phyloP scores from a whole-genome alignment of 2,888 invertebrate species.

The Chrysopilus asiliformis region DNA sequence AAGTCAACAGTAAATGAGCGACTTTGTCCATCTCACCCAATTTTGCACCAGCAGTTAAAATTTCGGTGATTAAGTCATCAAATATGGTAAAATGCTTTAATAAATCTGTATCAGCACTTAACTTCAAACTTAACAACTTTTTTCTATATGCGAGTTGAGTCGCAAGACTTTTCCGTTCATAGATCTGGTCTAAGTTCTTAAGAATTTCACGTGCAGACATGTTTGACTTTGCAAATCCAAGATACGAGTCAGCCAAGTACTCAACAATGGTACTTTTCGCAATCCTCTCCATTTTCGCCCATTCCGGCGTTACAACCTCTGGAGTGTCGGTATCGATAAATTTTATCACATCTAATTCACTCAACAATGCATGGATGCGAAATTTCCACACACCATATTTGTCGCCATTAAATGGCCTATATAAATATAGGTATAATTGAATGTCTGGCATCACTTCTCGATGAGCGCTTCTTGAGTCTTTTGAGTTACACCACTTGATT shows the following conservation, averaged over 20 bases:
- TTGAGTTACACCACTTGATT: too few relatives aligned
- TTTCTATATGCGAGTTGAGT: conserved; percentile 6
- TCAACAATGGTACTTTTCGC: conserved; percentile 11
- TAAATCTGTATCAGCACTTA: conserved; percentile 6
- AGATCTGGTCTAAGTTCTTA: conserved; percentile 8
- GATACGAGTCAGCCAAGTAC: conserved; percentile 9
- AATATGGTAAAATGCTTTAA: conserved; percentile 7
- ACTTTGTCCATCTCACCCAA: conserved; percentile 6
- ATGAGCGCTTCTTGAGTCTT: too few relatives aligned
- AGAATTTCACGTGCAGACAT: conserved; percentile 7
- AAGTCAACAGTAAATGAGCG: neutral
- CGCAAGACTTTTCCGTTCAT: conserved; percentile 7
- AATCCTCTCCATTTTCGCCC: conserved; percentile 7
- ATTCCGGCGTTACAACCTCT: neutral
- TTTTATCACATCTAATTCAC: conserved; percentile 6
- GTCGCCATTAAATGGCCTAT: conserved; percentile 9
- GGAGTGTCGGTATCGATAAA: conserved; percentile 5
- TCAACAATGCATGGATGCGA: conserved; percentile 5
- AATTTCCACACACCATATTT: conserved; percentile 12
- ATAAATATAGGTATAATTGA: too few relatives aligned
- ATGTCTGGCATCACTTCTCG: too few relatives aligned
- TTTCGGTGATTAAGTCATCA: conserved; percentile 7
- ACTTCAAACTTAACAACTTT: conserved; percentile 7
- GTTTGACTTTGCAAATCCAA: conserved; percentile 5
- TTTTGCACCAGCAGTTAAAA: conserved; percentile 8